Base-by-base conservation (phyloP, 2,888 invertebrate genomes). In the Hirtodrosophila histrioides region DNA sequence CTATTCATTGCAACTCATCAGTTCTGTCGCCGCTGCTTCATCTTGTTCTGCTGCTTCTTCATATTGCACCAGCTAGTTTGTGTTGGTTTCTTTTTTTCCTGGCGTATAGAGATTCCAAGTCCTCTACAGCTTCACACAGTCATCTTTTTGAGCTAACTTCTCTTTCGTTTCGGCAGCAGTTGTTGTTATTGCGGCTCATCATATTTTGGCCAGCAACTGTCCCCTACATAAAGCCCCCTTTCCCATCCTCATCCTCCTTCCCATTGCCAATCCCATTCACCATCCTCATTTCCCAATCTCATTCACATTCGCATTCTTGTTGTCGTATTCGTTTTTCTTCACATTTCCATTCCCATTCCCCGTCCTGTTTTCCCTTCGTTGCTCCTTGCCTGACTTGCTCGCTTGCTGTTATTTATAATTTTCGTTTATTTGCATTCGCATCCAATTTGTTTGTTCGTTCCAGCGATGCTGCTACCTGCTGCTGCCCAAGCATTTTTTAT, bases 401-500 rank as follows among this genome's bases (percentile, higher is more conserved):
- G 64, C 58, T 78, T 80, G 72, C 79, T 87, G 88, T 87, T 87
- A 84, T 88, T 88, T 88, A 86, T 85, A 85, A 88, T 89, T 88
- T 89, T 88, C 86, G 86, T 89, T 88, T 89, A 88, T 89, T 88
- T 88, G 85, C 89, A 88, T 88, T 89, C 86, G 83, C 89, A 89
- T 89, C 88, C 89, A 88, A 89, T 88, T 88, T 89, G 87, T 82
- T 88, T 75, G 75, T 74, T 72, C 66, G 73, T 62, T 62, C 44
- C 58, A 67, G 44, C 65, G 31, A 43, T 58, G 36, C 33, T 43
- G 40, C 36, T 61, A 46, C 67, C 54, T 65, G 46, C 31, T 51
- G 39, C 61, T 44, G 51, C 12, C 58, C 61, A 36, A 62, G 54
- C 62, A 55, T 76, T 83, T 78, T 82, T 79, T 83, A 58, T 76